These are phyloP conservation scores for Acanthoscelides obtectus DNA, from an alignment of 2,888 invertebrate genomes.

Conservation along the genomic window DNA sequence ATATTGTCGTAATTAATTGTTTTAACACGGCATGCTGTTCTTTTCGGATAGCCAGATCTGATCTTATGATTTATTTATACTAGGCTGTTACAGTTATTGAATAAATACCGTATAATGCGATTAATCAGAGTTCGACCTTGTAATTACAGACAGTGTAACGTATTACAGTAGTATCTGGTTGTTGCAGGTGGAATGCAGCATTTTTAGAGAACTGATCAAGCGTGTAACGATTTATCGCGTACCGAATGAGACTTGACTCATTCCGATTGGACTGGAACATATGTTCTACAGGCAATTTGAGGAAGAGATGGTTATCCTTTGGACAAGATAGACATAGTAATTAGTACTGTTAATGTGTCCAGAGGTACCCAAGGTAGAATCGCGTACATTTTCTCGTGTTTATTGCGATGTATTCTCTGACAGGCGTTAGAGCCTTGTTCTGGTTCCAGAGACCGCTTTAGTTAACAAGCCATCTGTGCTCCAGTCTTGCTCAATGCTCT, in stretches of 20 bases:
- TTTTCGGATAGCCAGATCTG: neutral
- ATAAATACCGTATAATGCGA: neutral
- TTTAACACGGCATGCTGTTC: neutral
- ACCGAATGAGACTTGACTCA: neutral
- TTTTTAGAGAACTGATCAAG: neutral
- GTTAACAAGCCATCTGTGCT: too few relatives aligned
- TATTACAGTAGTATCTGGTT: neutral
- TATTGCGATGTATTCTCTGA: too few relatives aligned
- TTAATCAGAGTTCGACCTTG: neutral
- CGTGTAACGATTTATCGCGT: neutral
- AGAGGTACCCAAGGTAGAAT: too few relatives aligned
- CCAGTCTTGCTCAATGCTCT: too few relatives aligned
- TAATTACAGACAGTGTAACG: neutral
- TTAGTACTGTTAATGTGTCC: too few relatives aligned
- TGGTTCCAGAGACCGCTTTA: too few relatives aligned
- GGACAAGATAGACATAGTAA: too few relatives aligned
- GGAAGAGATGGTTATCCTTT: neutral
- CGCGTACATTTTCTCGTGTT: too few relatives aligned
- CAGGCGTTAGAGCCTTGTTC: too few relatives aligned
- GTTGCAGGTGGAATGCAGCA: neutral
- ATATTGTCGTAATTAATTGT: neutral
- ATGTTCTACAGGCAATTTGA: neutral
- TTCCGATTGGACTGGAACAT: neutral
- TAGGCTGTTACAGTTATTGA: neutral
- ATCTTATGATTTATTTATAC: neutral